Conservation (phyloP, 2,113 vertebrate genomes). For the Dipodomys ordii region DNA sequence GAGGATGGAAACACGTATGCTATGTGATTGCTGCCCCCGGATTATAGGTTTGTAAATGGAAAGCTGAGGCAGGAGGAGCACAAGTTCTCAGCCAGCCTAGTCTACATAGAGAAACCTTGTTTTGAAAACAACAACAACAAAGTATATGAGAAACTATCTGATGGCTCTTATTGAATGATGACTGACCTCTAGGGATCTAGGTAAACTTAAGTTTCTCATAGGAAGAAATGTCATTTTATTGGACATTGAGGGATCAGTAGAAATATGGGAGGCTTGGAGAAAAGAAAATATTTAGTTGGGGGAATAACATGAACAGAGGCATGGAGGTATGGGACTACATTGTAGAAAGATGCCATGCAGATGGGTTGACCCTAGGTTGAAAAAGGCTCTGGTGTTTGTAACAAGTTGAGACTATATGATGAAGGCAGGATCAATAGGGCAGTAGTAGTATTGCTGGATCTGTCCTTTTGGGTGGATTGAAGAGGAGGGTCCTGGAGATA, state of each 20-base stretch:
- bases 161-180: background rate
- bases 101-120: background rate
- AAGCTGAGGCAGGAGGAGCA: background rate
- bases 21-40: background rate
- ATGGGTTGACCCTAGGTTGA: background rate
- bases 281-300: background rate
- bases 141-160: background rate
- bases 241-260: background rate
- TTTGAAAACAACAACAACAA: background rate
- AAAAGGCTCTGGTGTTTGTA: background rate
- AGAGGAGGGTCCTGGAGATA: background rate
- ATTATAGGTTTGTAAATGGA: background rate
- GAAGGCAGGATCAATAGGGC: background rate
- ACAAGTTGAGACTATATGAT: background rate
- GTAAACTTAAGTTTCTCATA: background rate
- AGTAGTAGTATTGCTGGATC: background rate
- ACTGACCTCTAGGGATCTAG: background rate
- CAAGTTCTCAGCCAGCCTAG: background rate
- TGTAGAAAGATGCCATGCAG: background rate
- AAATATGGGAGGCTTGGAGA: background rate
- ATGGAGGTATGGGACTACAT: background rate
- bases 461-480: background rate
- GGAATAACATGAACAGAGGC: background rate
- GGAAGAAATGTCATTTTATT: background rate
- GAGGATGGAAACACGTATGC: background rate